phyloP scores from a whole-genome alignment of 1,140 invertebrate species.

The Drosophila ironensis region DNA sequence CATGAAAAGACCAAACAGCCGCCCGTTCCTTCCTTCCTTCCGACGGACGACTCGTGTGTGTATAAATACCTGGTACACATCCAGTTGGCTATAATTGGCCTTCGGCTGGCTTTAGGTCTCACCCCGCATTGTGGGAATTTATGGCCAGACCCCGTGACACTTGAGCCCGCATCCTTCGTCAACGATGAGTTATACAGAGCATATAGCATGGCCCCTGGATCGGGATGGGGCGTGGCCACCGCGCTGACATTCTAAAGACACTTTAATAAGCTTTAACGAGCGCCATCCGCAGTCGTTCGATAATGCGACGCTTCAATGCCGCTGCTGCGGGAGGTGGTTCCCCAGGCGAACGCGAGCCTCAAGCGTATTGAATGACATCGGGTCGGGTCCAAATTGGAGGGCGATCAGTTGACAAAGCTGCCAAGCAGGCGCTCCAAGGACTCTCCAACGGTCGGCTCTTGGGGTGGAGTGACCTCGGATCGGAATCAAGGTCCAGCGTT shows the following conservation, averaged over 20 bases:
- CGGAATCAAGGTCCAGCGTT: constrained; percentile 46
- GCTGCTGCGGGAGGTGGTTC: too few relatives aligned
- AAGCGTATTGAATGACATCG: constrained; percentile 71
- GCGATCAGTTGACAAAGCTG: constrained; percentile 61
- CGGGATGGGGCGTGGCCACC: constrained; percentile 36
- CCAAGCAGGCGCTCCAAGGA: constrained; percentile 46
- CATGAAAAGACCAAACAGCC: constrained; percentile 31
- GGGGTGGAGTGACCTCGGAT: constrained; percentile 55
- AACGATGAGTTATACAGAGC: constrained; percentile 17
- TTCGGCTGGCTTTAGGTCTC: constrained; percentile 15
- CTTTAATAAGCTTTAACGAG: constrained; percentile 70
- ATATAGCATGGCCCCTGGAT: background rate
- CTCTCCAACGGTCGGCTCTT: constrained; percentile 4
- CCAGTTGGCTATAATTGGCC: constrained; percentile 37
- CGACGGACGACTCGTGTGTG: background rate
- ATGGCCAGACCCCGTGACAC: constrained; percentile 55
- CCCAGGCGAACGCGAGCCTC: constrained; percentile 13
- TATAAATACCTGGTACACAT: background rate
- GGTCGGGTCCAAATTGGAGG: constrained; percentile 48
- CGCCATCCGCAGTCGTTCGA: constrained; percentile 53
- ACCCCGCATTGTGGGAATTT: constrained; percentile 36
- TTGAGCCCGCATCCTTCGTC: constrained; percentile 72
- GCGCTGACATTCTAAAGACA: constrained; percentile 66
- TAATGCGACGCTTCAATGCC: background rate
- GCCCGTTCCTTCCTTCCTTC: too few relatives aligned